A percentile compares a stretch with the other conserved stretches of the same genome.
Evolutionary conservation across 2,797 vertebrate species (phyloP).

Genomic region (Gephyroberyx darwinii): DNA sequence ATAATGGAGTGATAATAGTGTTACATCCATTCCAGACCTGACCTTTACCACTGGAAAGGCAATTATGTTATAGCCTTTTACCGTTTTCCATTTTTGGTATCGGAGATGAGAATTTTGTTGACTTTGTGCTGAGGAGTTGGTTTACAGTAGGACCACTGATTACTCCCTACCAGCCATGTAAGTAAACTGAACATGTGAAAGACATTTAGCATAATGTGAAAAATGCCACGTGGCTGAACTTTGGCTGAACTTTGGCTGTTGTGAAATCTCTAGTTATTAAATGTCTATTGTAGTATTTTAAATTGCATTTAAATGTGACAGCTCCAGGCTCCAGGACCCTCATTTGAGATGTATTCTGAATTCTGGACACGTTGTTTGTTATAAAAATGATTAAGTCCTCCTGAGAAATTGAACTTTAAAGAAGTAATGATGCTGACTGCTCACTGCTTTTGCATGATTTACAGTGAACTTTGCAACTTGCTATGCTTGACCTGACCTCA

Average conservation of each 20-base stretch:
- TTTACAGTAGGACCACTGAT: conserved; percentile 20
- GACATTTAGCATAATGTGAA: not conserved
- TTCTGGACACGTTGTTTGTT: not conserved
- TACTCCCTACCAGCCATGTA: conserved; percentile 1
- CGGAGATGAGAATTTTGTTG: conserved; percentile 5
- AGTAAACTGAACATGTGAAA: conserved; percentile 2
- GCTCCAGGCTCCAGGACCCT: not conserved
- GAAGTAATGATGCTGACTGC: not conserved
- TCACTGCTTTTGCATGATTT: not conserved
- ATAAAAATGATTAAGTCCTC: not conserved
- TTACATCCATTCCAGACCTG: too few species aligned
- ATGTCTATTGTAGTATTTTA: not conserved
- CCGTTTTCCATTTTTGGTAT: conserved; percentile 23
- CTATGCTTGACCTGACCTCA: conserved; percentile 16
- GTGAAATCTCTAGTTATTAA: not conserved
- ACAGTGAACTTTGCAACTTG: conserved; percentile 1
- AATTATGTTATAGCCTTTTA: not conserved
- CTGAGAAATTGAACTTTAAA: not conserved
- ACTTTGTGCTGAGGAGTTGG: not conserved
- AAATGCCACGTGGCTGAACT: conserved; percentile 8
- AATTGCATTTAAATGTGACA: not conserved
- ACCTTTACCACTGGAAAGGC: not conserved
- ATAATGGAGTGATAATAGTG: too few species aligned
- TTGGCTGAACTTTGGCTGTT: conserved; percentile 10
- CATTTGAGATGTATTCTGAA: not conserved